Percentiles rank a stretch among this genome's conserved stretches.
These are phyloP conservation scores for Microtus richardsoni DNA, from an alignment of 2,113 vertebrate species.

Conservation along the genomic window DNA sequence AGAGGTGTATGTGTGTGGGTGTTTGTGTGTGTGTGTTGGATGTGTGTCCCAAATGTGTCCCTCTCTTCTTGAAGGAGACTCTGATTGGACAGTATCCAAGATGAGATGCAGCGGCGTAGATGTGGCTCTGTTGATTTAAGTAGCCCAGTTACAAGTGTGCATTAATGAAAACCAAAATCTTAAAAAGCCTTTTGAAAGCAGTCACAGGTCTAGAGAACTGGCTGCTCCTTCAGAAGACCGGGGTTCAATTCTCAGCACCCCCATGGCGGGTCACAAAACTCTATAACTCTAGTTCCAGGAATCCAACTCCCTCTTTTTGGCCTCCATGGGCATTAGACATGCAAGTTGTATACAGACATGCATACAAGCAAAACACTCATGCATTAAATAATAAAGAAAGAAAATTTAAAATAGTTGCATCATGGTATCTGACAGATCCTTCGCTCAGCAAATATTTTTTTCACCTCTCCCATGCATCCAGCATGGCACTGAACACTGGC, in stretches of 20 bases:
- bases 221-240: background rate
- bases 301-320: background rate
- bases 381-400: background rate
- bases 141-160: background rate
- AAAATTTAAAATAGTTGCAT: background rate
- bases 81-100: background rate
- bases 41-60: background rate
- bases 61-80: background rate
- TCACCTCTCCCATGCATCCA: background rate
- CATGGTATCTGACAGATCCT: background rate
- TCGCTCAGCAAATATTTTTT: conserved; percentile 3
- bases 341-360: background rate
- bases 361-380: background rate
- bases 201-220: background rate
- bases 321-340: background rate
- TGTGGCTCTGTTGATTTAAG: background rate
- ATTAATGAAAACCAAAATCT: conserved; percentile 7
- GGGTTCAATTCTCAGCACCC: background rate
- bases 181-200: background rate
- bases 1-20: background rate
- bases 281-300: background rate
- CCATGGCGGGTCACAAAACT: background rate
- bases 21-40: background rate
- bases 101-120: background rate
- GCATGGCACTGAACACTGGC: background rate